phyloP scores from a whole-genome alignment of 2,888 invertebrate genomes.

The Glaucopsyche alexis region DNA sequence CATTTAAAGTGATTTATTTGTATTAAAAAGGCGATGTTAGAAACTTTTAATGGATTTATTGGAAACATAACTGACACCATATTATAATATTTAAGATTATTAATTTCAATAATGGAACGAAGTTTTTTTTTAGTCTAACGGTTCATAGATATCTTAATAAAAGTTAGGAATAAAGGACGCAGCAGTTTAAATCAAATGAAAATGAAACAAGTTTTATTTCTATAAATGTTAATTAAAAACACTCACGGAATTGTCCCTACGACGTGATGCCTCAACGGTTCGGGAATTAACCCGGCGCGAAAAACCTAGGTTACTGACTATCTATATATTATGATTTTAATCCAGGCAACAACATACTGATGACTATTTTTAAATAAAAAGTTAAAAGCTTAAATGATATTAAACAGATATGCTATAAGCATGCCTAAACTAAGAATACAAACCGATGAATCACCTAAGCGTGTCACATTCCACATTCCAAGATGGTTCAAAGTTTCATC shows the following conservation, averaged over 20 bases:
- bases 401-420: not conserved
- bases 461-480: not conserved
- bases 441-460: not conserved
- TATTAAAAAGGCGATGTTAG: not conserved
- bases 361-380: not conserved
- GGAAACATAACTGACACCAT: not conserved
- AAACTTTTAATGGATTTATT: not conserved
- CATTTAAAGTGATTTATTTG: not conserved
- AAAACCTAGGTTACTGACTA: too few species aligned
- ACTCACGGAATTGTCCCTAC: too few species aligned
- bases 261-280: too few species aligned
- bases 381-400: not conserved
- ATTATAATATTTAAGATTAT: not conserved
- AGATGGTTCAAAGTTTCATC: slow-evolving; percentile 7
- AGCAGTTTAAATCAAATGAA: too few species aligned
- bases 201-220: too few species aligned
- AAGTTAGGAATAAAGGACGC: too few species aligned
- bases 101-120: not conserved
- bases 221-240: too few species aligned
- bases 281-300: too few species aligned
- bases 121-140: not conserved
- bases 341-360: not conserved
- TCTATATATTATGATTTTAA: too few species aligned
- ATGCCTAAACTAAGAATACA: not conserved
- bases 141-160: not conserved